phyloP scores from a whole-genome alignment of 2,113 vertebrate genomes.

The Erythrocercus mccallii region DNA sequence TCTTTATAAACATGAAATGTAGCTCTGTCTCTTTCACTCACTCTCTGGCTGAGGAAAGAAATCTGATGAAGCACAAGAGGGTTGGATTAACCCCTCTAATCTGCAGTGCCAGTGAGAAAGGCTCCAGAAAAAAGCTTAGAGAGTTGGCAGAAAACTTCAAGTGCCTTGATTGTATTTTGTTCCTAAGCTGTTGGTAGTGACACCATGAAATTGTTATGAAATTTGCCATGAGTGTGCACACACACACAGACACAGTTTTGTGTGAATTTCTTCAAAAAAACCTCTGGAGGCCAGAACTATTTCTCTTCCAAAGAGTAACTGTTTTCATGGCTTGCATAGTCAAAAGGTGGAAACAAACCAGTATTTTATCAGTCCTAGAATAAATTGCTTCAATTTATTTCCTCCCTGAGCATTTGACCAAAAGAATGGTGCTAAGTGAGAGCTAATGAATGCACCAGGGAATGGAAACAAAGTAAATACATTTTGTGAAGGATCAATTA shows the following conservation, averaged over 20 bases:
- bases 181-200: not conserved
- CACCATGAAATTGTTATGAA: not conserved
- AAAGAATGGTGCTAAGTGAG: not conserved
- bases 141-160: not conserved
- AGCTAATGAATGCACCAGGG: not conserved
- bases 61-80: not conserved
- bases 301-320: not conserved
- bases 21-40: not conserved
- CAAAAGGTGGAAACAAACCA: not conserved
- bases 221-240: not conserved
- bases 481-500: not conserved
- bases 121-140: not conserved
- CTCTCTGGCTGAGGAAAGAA: not conserved
- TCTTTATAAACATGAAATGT: not conserved
- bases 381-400: conserved; percentile 16
- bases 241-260: fast-evolving
- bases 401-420: not conserved
- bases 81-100: not conserved
- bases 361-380: not conserved
- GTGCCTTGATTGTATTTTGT: not conserved
- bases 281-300: not conserved
- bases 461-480: not conserved
- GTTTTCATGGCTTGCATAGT: not conserved
- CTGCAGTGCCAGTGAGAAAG: not conserved
- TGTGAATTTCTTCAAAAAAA: not conserved